Conservation (phyloP, 2,797 vertebrate genomes). For the Anguilla obscura region DNA sequence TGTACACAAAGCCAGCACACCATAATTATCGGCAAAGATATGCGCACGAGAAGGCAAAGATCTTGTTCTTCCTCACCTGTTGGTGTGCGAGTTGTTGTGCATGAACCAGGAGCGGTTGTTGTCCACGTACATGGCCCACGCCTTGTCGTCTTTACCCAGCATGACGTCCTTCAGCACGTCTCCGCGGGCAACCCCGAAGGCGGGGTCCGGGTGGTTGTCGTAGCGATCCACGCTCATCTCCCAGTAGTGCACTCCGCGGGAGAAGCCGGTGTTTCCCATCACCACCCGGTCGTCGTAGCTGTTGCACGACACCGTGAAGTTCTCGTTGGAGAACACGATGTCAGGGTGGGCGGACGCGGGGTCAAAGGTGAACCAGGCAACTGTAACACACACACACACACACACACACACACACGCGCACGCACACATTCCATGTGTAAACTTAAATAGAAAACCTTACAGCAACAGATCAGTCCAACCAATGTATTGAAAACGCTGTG, state of each 20-base stretch:
- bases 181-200: slow-evolving; percentile 86
- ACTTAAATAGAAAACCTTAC: slow-evolving; percentile 18
- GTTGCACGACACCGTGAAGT: slow-evolving; percentile 96
- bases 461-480: neutral
- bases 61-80: slow-evolving; percentile 75
- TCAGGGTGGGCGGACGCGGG: slow-evolving; percentile 88
- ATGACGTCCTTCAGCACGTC: slow-evolving; percentile 97
- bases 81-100: slow-evolving; percentile 98
- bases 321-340: slow-evolving; percentile 97
- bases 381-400: slow-evolving; percentile 61
- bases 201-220: slow-evolving; percentile 96
- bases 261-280: slow-evolving; percentile 89
- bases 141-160: slow-evolving; percentile 97
- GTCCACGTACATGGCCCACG: slow-evolving; percentile 99
- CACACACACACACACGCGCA: neutral
- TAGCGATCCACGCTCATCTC: slow-evolving; percentile 94
- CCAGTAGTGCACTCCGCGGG: slow-evolving; percentile 97
- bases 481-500: neutral
- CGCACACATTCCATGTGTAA: slow-evolving; percentile 35
- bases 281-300: slow-evolving; percentile 97
- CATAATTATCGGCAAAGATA: neutral
- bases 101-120: slow-evolving; percentile 99
- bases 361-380: slow-evolving; percentile 97
- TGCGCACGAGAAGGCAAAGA: neutral
- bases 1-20: neutral